Conservation (phyloP, 2,113 vertebrate genomes). For the Sclerurus mexicanus region DNA sequence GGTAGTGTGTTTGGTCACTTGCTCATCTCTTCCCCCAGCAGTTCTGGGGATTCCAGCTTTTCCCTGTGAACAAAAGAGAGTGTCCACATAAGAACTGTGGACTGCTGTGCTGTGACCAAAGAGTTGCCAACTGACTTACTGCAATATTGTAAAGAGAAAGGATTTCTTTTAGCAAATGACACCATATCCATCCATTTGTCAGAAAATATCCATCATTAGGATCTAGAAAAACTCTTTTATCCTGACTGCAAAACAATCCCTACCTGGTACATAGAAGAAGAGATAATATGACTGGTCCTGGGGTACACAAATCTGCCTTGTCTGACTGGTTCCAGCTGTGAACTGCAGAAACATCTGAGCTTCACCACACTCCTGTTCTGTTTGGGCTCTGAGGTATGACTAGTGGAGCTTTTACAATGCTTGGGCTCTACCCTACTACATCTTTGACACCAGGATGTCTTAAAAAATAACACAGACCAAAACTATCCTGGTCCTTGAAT, state of each 20-base stretch:
- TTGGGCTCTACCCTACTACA: background rate
- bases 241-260: background rate
- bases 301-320: background rate
- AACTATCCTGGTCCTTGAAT: background rate
- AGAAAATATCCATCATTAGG: background rate
- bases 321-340: background rate
- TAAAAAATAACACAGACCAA: background rate
- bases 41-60: background rate
- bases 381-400: background rate
- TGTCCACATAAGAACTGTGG: background rate
- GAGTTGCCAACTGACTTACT: background rate
- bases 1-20: background rate
- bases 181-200: background rate
- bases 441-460: background rate
- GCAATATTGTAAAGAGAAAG: background rate
- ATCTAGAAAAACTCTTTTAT: background rate
- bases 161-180: background rate
- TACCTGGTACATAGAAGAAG: background rate
- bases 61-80: background rate
- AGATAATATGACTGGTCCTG: background rate
- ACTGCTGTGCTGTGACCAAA: background rate
- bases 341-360: background rate
- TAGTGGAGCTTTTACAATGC: background rate
- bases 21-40: background rate
- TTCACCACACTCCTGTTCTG: background rate